phyloP scores from a whole-genome alignment of 2,797 vertebrate genomes.

The Acanthornis magna region DNA sequence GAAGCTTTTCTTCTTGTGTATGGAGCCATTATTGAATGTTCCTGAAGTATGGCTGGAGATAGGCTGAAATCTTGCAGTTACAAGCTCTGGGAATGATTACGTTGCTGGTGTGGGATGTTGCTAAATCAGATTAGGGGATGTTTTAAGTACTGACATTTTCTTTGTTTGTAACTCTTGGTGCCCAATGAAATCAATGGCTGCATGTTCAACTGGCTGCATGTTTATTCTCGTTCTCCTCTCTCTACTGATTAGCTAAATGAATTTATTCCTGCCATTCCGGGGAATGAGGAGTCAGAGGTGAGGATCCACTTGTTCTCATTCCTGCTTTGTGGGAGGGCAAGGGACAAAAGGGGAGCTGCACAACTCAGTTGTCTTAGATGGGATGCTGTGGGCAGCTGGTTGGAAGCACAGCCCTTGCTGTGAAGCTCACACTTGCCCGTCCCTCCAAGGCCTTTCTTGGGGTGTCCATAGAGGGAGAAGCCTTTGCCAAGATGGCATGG shows the following conservation, averaged over 20 bases:
- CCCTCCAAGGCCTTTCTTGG: neutral
- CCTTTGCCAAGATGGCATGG: neutral
- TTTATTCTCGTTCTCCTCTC: neutral
- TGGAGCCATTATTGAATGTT: neutral
- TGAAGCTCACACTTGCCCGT: neutral
- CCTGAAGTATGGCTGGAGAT: neutral
- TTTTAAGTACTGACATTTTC: neutral
- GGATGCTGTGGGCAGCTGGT: neutral
- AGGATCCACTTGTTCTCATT: neutral
- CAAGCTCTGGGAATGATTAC: neutral
- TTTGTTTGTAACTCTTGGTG: too few species aligned
- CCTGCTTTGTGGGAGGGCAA: fast-evolving
- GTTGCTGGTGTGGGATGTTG: neutral
- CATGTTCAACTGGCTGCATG: too few species aligned
- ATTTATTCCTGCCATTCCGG: too few species aligned
- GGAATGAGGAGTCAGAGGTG: neutral
- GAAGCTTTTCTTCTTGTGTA: neutral
- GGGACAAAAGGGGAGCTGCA: neutral
- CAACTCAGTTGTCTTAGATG: neutral
- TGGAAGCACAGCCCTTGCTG: neutral
- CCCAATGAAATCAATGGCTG: neutral
- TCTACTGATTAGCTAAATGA: neutral
- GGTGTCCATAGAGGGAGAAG: neutral
- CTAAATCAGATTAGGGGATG: neutral
- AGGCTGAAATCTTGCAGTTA: neutral